Evolutionary conservation across 1,140 invertebrate species (phyloP), one percentile per base, ranked within the genome.

Genomic region (Nixonia krombeini): DNA sequence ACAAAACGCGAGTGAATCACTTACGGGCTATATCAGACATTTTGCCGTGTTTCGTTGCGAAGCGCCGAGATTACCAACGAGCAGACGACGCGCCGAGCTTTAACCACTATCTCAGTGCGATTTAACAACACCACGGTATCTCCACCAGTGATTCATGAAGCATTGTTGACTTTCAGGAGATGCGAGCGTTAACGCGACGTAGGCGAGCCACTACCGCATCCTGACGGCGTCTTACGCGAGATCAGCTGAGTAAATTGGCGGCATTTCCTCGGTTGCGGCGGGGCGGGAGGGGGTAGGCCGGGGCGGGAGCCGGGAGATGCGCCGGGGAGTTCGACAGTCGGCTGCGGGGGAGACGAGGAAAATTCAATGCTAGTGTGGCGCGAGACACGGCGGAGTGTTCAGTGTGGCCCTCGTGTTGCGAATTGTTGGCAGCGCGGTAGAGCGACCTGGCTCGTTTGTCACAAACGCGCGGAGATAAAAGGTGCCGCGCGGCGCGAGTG

Each of bases 281-380:
- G 64, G 57, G 56, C 49, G 51, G 58, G 70, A 59, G 64, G 25
- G 55, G 47, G 51, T 55, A 59, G 56, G 44, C 42, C 13, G 31
- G 50, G 12, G 45, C 41, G 37, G 46, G 21, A 59, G 57, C 47
- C 45, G 59, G 47, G 44, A n/a, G n/a, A n/a, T n/a, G 53, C 45
- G 23, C 10, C 31, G 53, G 58, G 38, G 46, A 23, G 41, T 50
- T 61, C 59, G 64, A 42, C 61, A 28, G 53, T 46, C 33, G 45
- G 58, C 17, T 38, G 66, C 64, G 66, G 65, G 63, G 70, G 70
- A 57, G 64, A 52, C 62, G 64, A 52, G 61, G 59, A 71, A 74
- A 73, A 68, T 75, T 73, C 67, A 65, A 72, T 64, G 57, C 71
- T 78, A 81, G 79, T 80, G 64, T 70, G 65, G 72, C 73, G 72